Evolutionary conservation across 1,140 invertebrate species (phyloP), one percentile per base, ranked within the genome.

Genomic region (Drosophila orosa): DNA sequence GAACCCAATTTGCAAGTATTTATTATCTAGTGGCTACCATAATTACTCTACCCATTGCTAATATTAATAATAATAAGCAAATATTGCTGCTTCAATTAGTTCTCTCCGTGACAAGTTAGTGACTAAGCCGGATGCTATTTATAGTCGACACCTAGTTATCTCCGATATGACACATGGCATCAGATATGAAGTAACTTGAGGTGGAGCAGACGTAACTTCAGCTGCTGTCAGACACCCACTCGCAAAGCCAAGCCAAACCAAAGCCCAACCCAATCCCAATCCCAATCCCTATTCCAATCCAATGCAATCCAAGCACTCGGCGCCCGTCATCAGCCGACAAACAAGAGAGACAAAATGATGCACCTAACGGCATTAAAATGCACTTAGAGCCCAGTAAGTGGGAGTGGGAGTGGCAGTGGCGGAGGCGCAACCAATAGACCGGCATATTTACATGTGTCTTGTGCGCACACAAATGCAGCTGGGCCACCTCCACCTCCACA

Each of bases 281-380:
- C 27, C 44, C 58, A 48, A 50, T 12, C 56, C 39, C 37, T 4
- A 48, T 29, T 29, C 57, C 27, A n/a, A 40, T 35, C 44, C 42
- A 39, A 47, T 33, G 33, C 57, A 31, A 25, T 50, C 27, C 33
- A 39, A 63, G 27, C 45, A 42, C 61, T 54, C 58, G 58, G 33
- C 59, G 47, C 45, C 59, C 47, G 47, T 61, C 59, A 44, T 44
- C 65, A 42, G 29, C 45, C 60, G 71, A 72, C 56, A 22, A 71
- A 77, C 77, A 45, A 67, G 50, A 71, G 65, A 71, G 65, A 68
- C 65, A 69, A 71, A 71, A 69, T 57, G 67, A 71, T 71, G 74
- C 83, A 69, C 80, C 83, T 87, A 86, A 87, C 65, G 81, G 81
- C 63, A 71, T 78, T 76, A 76, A 77, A 76, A 77, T 76, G 73